Evolutionary conservation across 2,797 vertebrate genomes (phyloP).

Genomic region (Podarcis siculus): DNA sequence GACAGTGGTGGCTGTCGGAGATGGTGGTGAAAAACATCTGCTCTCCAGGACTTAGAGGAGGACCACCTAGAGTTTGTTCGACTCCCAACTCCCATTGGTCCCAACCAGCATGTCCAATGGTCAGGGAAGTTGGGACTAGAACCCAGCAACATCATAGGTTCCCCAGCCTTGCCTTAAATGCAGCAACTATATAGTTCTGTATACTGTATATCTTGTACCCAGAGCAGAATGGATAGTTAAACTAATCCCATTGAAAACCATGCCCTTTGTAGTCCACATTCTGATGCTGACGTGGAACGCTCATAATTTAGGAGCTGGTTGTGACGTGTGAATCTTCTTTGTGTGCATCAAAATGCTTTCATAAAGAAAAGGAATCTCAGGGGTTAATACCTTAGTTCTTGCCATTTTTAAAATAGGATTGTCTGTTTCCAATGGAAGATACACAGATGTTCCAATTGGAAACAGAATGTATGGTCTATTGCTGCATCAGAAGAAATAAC

Average conservation of each 20-base stretch:
- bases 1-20: background rate
- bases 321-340: background rate
- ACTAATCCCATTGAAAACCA: background rate
- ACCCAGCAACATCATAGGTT: no score
- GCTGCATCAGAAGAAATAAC: no score
- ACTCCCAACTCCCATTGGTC: no score
- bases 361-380: background rate
- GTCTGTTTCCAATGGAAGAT: background rate
- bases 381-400: background rate
- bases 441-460: no score
- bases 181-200: background rate
- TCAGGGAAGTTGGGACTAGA: no score
- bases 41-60: no score
- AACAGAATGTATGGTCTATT: no score
- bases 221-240: background rate
- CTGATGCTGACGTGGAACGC: background rate
- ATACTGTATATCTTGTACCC: no score
- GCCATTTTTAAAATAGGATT: background rate
- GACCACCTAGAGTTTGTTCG: no score
- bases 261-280: no score
- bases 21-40: background rate
- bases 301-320: background rate
- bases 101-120: no score
- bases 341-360: background rate
- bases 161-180: background rate